Conservation (phyloP, 35 echinoderm and acorn worm species). For the Apostichopus californicus region DNA sequence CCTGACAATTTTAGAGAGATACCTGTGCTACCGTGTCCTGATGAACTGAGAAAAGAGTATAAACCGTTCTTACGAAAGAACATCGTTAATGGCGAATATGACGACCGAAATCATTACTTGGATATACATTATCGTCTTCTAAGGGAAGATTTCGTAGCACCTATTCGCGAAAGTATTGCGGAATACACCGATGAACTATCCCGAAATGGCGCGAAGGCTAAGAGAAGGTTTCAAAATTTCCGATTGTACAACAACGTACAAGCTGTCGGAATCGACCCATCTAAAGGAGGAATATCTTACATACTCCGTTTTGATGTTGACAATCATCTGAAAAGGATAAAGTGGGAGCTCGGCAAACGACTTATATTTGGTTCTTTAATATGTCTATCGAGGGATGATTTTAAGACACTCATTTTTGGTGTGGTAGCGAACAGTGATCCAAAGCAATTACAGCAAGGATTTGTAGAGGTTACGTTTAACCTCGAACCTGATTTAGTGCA, state of each 20-base stretch:
- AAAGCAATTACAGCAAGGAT: conserved; percentile 33
- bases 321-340: conserved; percentile 21
- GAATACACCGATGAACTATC: conserved; percentile 37
- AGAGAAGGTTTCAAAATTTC: conserved; percentile 25
- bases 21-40: conserved; percentile 25
- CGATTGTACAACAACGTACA: conserved; percentile 43
- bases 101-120: conserved; percentile 52
- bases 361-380: conserved; percentile 84
- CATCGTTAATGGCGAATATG: conserved; percentile 63
- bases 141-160: conserved; percentile 73
- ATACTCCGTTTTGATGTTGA: conserved; percentile 7
- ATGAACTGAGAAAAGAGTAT: conserved; percentile 35
- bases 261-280: neutral
- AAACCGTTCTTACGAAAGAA: conserved; percentile 58
- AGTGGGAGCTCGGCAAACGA: conserved; percentile 76
- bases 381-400: conserved; percentile 82
- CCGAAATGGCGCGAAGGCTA: neutral
- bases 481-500: neutral
- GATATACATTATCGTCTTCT: conserved; percentile 72
- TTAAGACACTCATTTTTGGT: conserved; percentile 73
- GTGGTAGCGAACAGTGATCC: conserved; percentile 74
- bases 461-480: conserved; percentile 58
- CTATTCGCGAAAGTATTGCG: conserved; percentile 66
- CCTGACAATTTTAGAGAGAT: conserved; percentile 78
- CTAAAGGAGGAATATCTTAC: neutral